phyloP scores from a whole-genome alignment of 2,888 invertebrate species.

The Nomada hirtipes region DNA sequence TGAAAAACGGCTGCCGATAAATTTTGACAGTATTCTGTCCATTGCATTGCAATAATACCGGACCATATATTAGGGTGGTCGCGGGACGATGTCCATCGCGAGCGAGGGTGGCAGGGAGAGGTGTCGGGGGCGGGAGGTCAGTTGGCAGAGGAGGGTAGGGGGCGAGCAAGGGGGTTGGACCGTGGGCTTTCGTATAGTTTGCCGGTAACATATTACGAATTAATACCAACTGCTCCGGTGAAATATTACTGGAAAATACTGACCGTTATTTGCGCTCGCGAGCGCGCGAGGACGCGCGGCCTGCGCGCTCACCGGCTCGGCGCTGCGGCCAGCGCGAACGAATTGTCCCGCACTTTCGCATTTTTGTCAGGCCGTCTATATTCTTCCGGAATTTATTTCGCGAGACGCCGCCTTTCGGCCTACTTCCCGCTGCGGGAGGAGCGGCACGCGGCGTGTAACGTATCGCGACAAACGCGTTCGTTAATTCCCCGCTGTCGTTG shows the following conservation, averaged over 20 bases:
- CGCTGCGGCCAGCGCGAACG: conserved; percentile 39
- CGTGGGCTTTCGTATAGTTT: conserved; percentile 81
- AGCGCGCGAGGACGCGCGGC: conserved; percentile 45
- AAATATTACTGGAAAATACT: conserved; percentile 84
- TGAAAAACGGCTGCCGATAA: conserved; percentile 84
- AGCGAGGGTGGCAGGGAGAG: conserved; percentile 41
- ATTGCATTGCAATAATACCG: conserved; percentile 85
- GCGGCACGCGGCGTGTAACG: not conserved
- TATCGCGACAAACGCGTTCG: not conserved
- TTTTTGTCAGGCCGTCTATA: conserved; percentile 67
- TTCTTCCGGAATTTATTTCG: conserved; percentile 60
- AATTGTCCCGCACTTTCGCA: conserved; percentile 62
- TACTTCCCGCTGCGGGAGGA: not conserved
- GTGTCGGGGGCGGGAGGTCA: conserved; percentile 28
- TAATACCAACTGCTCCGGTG: conserved; percentile 85
- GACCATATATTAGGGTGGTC: conserved; percentile 83
- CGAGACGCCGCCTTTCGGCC: conserved; percentile 16
- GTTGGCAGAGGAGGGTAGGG: conserved; percentile 24
- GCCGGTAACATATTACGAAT: conserved; percentile 84
- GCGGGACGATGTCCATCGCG: conserved; percentile 72
- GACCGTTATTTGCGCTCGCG: conserved; percentile 83
- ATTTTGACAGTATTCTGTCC: conserved; percentile 85
- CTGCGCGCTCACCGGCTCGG: conserved; percentile 29
- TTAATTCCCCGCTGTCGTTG: not conserved
- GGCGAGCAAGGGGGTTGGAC: conserved; percentile 47